Conservation (phyloP, 1,140 invertebrate species). For the Battus philenor region DNA sequence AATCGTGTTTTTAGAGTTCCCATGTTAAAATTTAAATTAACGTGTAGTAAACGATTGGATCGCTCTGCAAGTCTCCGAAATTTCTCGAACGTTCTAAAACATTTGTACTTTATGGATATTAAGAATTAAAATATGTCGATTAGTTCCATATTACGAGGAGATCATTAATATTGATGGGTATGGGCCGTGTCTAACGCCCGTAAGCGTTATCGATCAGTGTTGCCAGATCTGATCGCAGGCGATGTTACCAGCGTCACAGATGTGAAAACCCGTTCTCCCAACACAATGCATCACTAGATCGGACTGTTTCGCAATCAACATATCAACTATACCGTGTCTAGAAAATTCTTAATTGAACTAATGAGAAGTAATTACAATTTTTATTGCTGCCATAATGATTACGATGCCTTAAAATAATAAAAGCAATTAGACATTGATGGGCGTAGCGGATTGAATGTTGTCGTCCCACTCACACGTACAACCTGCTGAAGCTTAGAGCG, state of each 20-base stretch:
- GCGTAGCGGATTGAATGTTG: conserved; percentile 51
- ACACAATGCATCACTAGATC: conserved; percentile 43
- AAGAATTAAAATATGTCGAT: conserved; percentile 59
- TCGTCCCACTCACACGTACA: conserved; percentile 39
- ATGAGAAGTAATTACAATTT: conserved; percentile 76
- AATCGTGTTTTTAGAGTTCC: background rate
- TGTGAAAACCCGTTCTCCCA: conserved; percentile 51
- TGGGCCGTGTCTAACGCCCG: conserved; percentile 56
- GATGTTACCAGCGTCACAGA: conserved; percentile 38
- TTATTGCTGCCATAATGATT: conserved; percentile 74
- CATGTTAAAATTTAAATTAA: conserved; percentile 1
- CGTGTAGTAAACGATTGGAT: background rate
- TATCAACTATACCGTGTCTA: conserved; percentile 69
- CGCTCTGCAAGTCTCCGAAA: background rate
- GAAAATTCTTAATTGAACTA: conserved; percentile 76
- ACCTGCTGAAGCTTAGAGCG: conserved; percentile 27
- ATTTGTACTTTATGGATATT: conserved; percentile 53
- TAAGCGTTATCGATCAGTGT: conserved; percentile 53
- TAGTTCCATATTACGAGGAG: conserved; percentile 62
- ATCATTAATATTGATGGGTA: conserved; percentile 69
- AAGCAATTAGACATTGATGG: conserved; percentile 74
- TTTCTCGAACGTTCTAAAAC: conserved; percentile 9
- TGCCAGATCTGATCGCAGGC: conserved; percentile 43
- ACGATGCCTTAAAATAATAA: conserved; percentile 76
- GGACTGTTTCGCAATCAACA: conserved; percentile 58